Conservation (phyloP, 2,888 invertebrate genomes). For the Acanthosoma haemorrhoidale region DNA sequence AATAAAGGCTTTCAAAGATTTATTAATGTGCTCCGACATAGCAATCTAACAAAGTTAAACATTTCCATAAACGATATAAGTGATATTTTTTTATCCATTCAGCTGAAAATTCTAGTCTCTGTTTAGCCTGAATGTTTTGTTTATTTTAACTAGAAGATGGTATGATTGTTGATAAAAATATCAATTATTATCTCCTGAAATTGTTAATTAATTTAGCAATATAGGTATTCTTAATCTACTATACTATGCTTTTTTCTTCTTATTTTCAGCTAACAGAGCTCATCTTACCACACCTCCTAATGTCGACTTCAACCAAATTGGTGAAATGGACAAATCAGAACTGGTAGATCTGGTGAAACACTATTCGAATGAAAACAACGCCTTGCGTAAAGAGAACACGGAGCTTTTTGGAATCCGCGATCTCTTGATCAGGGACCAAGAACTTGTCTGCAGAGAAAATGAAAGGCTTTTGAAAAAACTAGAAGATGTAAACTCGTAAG, state of each 20-base stretch:
- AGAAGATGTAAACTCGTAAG: constrained; percentile 82
- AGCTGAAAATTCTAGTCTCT: too few species aligned
- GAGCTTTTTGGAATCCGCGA: constrained; percentile 77
- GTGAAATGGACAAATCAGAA: constrained; percentile 70
- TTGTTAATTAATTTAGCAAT: too few species aligned
- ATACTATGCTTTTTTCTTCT: neutral
- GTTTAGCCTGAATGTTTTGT: too few species aligned
- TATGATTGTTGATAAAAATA: too few species aligned
- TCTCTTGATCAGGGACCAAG: constrained; percentile 78
- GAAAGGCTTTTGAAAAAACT: constrained; percentile 80
- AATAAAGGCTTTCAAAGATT: too few species aligned
- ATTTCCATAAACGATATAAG: too few species aligned
- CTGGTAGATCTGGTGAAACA: constrained; percentile 76
- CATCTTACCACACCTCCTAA: constrained; percentile 53
- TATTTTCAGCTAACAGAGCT: constrained; percentile 27
- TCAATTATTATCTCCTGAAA: too few species aligned
- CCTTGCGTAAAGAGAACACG: constrained; percentile 74
- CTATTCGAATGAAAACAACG: constrained; percentile 76
- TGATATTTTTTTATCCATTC: too few species aligned
- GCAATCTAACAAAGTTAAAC: too few species aligned
- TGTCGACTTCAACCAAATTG: constrained; percentile 61
- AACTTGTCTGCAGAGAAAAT: constrained; percentile 83
- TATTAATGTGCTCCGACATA: too few species aligned
- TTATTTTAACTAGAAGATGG: too few species aligned
- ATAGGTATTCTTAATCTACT: neutral